These are phyloP conservation scores for Chaenocephalus aceratus DNA, from an alignment of 2,113 vertebrate genomes.

Conservation along the genomic window DNA sequence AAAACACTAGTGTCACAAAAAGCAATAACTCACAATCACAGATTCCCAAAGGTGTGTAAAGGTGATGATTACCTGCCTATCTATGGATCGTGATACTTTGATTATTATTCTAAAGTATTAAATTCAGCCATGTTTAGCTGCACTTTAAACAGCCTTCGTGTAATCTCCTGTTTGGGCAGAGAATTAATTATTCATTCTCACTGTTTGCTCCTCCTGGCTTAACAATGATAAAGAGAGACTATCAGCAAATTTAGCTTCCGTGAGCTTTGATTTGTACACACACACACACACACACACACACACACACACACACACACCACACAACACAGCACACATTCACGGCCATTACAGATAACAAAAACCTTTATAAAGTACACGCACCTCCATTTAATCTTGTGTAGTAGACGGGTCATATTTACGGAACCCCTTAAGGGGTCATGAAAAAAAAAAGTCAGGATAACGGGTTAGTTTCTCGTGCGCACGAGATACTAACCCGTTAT, in stretches of 20 bases:
- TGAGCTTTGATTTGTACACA: background rate
- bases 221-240: slow-evolving; percentile 34
- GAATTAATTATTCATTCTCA: slow-evolving; percentile 41
- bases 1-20: slow-evolving; percentile 14
- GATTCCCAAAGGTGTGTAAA: slow-evolving; percentile 15
- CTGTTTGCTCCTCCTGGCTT: slow-evolving; percentile 39
- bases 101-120: slow-evolving; percentile 35
- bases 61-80: slow-evolving; percentile 45
- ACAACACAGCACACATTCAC: background rate
- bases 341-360: slow-evolving; percentile 29
- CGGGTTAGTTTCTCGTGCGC: too few species aligned
- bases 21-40: slow-evolving; percentile 50
- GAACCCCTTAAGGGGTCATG: too few species aligned
- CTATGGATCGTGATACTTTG: slow-evolving; percentile 6
- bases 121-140: slow-evolving; percentile 30
- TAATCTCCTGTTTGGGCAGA: slow-evolving; percentile 26
- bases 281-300: background rate
- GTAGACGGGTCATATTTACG: slow-evolving; percentile 19
- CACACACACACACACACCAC: background rate
- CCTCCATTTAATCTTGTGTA: slow-evolving; percentile 27
- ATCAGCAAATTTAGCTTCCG: slow-evolving; percentile 37
- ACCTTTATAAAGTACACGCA: slow-evolving; percentile 30
- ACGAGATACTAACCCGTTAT: too few species aligned
- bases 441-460: too few species aligned
- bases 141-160: slow-evolving; percentile 36